Evolutionary conservation across 2,797 vertebrate species (phyloP), one percentile per base, ranked within the genome.

Genomic region (Lacerta viridis): DNA sequence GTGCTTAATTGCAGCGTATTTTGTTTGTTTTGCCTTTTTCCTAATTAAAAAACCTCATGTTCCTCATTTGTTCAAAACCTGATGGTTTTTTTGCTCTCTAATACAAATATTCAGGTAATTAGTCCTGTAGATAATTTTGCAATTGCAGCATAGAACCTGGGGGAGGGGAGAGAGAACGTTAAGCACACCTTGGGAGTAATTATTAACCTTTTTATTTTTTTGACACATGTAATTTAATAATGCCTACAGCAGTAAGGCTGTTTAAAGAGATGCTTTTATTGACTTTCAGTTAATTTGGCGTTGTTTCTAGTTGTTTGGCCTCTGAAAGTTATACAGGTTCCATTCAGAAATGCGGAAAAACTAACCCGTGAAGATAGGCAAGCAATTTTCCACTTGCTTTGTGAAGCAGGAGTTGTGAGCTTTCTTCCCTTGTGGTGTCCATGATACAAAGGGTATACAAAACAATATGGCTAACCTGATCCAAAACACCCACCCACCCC

Each of bases 101-200:
- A 78, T 64, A 78, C 39, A 85, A 72, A 68, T 46, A 66, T 76
- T n/a, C 27, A 77, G 41, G 61, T n/a, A 86, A 69, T 86, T 78
- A 86, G 75, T 79, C 85, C 18, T 85, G 59, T 43, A 69, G 33
- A 69, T 79, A 69, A 86, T 79, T 78, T 86, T 79, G 20, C 36
- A 68, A 64, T 17, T 68, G n/a, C 66, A 79, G 41, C 43, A 20
- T 7, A 79, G 41, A 46, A 68, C 18, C 33, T 74, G 43, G n/a
- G 46, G 5, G 27, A 13, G 50, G 11, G 13, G 50, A 13, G 11
- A n/a, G 3, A 78, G 41, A 50, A 78, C 43, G 10, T 86, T 59
- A 72, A 46, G 18, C 29, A 46, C 25, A 55, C 33, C 33, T 80
- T 71, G 66, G 77, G 23, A 80, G 10, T 86, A 78, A 78, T 86